Evolutionary conservation across 2,797 vertebrate species (phyloP).

Genomic region (Loriculus beryllinus): DNA sequence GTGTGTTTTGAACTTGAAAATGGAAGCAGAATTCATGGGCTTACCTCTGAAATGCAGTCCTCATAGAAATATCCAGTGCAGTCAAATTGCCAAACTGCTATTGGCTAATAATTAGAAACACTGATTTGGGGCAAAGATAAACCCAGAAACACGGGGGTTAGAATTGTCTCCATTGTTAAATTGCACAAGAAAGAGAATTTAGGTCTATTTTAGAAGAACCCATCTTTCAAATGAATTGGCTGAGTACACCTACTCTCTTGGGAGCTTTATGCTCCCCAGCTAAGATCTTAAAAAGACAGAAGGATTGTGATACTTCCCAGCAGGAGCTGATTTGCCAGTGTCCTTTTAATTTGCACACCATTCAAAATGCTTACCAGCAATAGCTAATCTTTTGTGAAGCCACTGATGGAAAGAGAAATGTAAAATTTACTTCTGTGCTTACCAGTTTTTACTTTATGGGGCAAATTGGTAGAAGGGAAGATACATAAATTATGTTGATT

Average conservation of each 20-base stretch:
- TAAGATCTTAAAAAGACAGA: neutral
- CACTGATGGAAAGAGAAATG: neutral
- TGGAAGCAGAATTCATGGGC: neutral
- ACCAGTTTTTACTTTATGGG: neutral
- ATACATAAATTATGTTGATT: neutral
- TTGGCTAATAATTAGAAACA: neutral
- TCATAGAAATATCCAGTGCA: neutral
- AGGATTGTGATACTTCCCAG: neutral
- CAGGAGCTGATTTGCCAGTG: neutral
- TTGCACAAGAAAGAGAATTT: neutral
- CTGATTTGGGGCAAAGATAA: neutral
- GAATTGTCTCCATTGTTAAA: neutral
- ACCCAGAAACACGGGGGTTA: neutral
- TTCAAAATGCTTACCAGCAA: neutral
- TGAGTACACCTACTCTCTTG: neutral
- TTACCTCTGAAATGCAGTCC: neutral
- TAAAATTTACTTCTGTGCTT: neutral
- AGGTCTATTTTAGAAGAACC: neutral
- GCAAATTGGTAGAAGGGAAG: neutral
- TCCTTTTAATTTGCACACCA: neutral
- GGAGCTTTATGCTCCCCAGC: neutral
- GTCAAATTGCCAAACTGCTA: neutral
- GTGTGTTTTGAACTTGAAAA: neutral
- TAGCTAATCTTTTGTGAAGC: neutral
- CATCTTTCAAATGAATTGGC: neutral